Evolutionary conservation across 1,140 invertebrate genomes (phyloP).

Genomic region (Scaptomyza hsui): DNA sequence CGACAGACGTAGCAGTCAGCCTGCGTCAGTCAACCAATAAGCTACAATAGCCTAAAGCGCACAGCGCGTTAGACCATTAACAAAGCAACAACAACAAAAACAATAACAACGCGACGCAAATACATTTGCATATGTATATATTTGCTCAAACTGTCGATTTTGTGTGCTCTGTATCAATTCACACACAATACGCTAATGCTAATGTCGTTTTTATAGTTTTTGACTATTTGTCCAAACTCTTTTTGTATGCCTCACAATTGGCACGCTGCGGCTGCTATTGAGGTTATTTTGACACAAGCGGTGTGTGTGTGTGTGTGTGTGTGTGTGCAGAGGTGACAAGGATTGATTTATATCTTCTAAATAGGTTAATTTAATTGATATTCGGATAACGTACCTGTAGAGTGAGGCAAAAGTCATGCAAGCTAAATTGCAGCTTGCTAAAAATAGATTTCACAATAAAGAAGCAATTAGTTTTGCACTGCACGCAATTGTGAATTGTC

Average conservation of each 20-base stretch:
- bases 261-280: constrained; percentile 12
- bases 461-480: neutral
- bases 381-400: constrained; percentile 4
- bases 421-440: neutral
- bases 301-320: constrained; percentile 1
- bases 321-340: neutral
- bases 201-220: constrained; percentile 63
- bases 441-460: neutral
- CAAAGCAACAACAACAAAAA: constrained; percentile 25
- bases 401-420: neutral
- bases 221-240: constrained; percentile 57
- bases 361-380: constrained; percentile 61
- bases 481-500: too few relatives aligned
- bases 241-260: constrained; percentile 30
- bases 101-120: constrained; percentile 20
- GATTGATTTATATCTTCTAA: constrained; percentile 67
- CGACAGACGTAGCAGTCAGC: constrained; percentile 4
- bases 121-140: constrained; percentile 67
- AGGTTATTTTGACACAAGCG: constrained; percentile 30
- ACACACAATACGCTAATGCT: constrained; percentile 43
- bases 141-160: constrained; percentile 68
- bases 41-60: constrained; percentile 8
- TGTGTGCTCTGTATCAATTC: constrained; percentile 59
- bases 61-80: constrained; percentile 48
- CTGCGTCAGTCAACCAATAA: constrained; percentile 21